Base-by-base conservation (phyloP, 2,888 invertebrate species). In the Lycophotia porphyrea region DNA sequence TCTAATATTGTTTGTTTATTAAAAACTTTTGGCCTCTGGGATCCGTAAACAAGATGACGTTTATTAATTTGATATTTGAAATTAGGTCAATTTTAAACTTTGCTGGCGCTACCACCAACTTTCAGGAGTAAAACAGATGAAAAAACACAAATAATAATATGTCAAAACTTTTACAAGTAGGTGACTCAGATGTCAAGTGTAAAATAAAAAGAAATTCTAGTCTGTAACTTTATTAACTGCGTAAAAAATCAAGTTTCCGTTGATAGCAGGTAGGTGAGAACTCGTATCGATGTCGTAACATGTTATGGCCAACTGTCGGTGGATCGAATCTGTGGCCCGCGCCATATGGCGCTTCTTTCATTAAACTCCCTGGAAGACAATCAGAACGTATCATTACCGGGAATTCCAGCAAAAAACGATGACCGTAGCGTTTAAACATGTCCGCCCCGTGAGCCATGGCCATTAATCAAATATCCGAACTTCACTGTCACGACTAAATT, bases 391-490 rank as follows among this genome's bases (percentile, higher is more conserved):
- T 96, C 93, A 96, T 96, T 96, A 96, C 91, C 90, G 90, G 93
- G 92, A 93, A 94, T 94, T 93, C 90, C 88, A 85, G 93, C 91
- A 93, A 93, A 95, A 96, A 95, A 94, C 89, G 88, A 92, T 90
- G 92, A 94, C 93, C 91, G 92, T 88, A 88, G 90, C 94, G 92
- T 95, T 95, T 94, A 95, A 95, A 93, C 94, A 94, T 93, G 95
- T 95, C 95, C 95, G 95, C 94, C 94, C 93, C 90, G 88, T 89
- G 90, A 84, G 88, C 92, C 93, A 95, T 95, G 83, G 88, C 92
- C 93, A 95, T 96, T 95, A 95, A 96, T 95, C 96, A 96, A 95
- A 95, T 96, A 95, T 92, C 90, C 92, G 92, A 93, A 93, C 92
- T 93, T 92, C 92, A 92, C 94, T 93, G 95, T 94, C 95, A 93